Conservation (phyloP, 2,113 vertebrate species). For the Urocitellus parryii region DNA sequence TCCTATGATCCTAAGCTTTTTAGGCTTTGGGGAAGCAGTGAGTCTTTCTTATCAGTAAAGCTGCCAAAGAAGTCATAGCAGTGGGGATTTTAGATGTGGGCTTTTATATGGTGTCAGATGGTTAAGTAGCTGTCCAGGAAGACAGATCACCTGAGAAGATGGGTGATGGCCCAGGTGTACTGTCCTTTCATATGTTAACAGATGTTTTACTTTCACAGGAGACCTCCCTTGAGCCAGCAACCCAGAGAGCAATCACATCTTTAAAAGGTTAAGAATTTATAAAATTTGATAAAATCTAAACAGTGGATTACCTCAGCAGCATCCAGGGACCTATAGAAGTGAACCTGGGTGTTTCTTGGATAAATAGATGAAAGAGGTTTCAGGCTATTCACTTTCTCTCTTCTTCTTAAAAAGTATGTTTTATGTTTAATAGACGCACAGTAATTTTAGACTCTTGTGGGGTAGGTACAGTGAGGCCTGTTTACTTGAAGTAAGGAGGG, state of each 20-base stretch:
- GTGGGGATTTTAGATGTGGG: conserved; percentile 29
- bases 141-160: conserved; percentile 25
- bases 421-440: conserved; percentile 7
- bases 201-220: conserved; percentile 65
- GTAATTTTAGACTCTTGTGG: background rate
- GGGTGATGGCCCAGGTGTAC: conserved; percentile 11
- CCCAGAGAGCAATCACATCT: conserved; percentile 14
- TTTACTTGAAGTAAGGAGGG: background rate
- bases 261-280: conserved; percentile 67
- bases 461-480: background rate
- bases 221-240: conserved; percentile 43
- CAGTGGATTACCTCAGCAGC: background rate
- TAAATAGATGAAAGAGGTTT: background rate
- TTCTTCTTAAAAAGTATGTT: background rate
- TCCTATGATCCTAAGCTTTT: background rate
- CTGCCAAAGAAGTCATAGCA: conserved; percentile 24
- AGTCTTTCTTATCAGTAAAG: conserved; percentile 49
- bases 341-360: background rate
- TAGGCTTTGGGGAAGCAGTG: conserved; percentile 24
- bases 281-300: conserved; percentile 58
- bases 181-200: conserved; percentile 65
- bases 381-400: background rate
- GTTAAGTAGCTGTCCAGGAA: conserved; percentile 66
- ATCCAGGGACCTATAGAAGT: background rate
- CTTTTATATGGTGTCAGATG: background rate